phyloP scores from a whole-genome alignment of 2,113 vertebrate genomes.

The Alligator sinensis region DNA sequence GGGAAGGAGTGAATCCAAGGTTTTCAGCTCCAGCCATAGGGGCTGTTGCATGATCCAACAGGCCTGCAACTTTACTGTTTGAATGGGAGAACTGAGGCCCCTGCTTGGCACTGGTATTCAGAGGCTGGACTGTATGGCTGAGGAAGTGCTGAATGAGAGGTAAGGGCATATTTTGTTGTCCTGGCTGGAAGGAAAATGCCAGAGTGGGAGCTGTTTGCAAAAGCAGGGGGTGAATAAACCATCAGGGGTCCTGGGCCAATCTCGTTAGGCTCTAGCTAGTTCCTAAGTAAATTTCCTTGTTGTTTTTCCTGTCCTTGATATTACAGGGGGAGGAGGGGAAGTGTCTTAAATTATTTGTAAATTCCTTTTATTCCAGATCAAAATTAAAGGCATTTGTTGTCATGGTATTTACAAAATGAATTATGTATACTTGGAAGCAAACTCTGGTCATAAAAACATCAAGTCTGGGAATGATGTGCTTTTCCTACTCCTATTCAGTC shows the following conservation, averaged over 20 bases:
- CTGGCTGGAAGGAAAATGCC: conserved; percentile 33
- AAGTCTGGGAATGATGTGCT: neutral
- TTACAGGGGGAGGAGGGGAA: conserved; percentile 18
- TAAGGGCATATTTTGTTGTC: conserved; percentile 1
- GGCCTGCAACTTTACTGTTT: conserved; percentile 14
- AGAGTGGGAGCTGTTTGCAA: conserved; percentile 44
- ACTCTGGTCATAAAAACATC: neutral
- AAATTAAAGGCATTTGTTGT: neutral
- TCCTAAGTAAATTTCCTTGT: conserved; percentile 45
- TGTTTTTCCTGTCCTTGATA: conserved; percentile 53
- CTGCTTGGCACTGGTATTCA: neutral
- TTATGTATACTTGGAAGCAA: neutral
- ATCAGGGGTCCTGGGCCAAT: conserved; percentile 2
- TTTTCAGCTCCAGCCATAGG: conserved; percentile 55
- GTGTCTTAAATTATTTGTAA: neutral
- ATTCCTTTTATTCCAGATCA: neutral
- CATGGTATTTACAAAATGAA: neutral
- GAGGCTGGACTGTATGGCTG: neutral
- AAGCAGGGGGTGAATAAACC: conserved; percentile 12
- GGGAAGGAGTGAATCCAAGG: neutral
- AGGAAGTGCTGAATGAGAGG: conserved; percentile 19
- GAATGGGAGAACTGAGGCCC: conserved; percentile 32
- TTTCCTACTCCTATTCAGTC: neutral
- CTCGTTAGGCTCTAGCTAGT: conserved; percentile 41
- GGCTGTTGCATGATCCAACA: conserved; percentile 52